A percentile compares a stretch with the other conserved stretches of the same genome.
These are phyloP conservation scores for Drosophila willistoni DNA, from an alignment of 1,140 invertebrate species.

Conservation along the genomic window DNA sequence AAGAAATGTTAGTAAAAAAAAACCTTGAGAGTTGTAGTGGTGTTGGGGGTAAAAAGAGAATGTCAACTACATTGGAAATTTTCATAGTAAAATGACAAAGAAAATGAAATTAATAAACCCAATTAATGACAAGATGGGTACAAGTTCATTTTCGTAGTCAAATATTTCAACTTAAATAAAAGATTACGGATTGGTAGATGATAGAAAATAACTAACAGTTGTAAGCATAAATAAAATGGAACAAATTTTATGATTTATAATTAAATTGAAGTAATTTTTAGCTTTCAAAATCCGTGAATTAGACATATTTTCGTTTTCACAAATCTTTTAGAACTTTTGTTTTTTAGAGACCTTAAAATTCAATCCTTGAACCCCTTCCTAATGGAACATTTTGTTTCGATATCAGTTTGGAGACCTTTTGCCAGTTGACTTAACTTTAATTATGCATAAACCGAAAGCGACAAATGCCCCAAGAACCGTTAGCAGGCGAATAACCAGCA, in stretches of 20 bases:
- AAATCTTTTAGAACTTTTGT: no score
- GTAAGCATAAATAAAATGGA: no score
- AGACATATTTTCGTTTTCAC: no score
- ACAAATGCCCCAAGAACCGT: slow-evolving; percentile 59
- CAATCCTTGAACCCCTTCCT: not conserved
- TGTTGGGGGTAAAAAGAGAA: slow-evolving; percentile 5
- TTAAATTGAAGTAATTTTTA: no score
- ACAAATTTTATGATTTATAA: no score
- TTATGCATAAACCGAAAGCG: slow-evolving; percentile 61
- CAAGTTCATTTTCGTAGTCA: not conserved
- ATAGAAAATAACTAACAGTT: no score
- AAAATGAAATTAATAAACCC: slow-evolving; percentile 69
- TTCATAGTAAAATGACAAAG: slow-evolving; percentile 19
- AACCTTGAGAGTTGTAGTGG: slow-evolving; percentile 17
- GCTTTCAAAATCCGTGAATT: no score
- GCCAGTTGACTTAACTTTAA: slow-evolving; percentile 69
- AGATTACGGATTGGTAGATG: no score
- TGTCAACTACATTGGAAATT: slow-evolving; percentile 37
- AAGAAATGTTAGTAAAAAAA: slow-evolving; percentile 30
- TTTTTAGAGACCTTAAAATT: no score
- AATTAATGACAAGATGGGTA: slow-evolving; percentile 24
- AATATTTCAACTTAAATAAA: no score
- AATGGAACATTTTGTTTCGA: not conserved
- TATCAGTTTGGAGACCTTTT: slow-evolving; percentile 29
- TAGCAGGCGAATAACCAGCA: slow-evolving; percentile 30